A percentile compares a stretch with the other conserved stretches of the same genome.
These are phyloP conservation scores for Neogobius melanostomus DNA, from an alignment of 2,113 vertebrate genomes.

Conservation along the genomic window DNA sequence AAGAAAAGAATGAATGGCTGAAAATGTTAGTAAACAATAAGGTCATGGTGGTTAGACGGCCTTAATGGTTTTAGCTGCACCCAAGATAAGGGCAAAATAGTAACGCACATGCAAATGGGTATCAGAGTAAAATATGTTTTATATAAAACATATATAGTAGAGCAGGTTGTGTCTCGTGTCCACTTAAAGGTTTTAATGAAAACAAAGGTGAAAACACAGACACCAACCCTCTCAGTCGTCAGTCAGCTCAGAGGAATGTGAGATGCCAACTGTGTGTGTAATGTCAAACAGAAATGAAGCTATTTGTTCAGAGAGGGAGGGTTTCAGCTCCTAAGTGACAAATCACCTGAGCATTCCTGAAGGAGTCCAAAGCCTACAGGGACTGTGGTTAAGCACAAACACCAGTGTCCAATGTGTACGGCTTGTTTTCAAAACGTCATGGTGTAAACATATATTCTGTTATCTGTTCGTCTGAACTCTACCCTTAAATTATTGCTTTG, in stretches of 20 bases:
- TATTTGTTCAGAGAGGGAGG: constrained; percentile 17
- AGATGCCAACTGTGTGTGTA: constrained; percentile 28
- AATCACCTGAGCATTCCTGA: neutral
- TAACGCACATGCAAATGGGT: neutral
- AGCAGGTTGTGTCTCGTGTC: neutral
- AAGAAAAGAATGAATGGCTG: constrained; percentile 40
- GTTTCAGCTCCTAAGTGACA: neutral
- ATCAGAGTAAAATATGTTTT: neutral
- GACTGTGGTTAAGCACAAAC: neutral
- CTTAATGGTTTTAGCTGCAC: constrained; percentile 2
- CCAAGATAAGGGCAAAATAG: neutral
- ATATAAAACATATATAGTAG: neutral
- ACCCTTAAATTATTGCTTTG: too few species aligned
- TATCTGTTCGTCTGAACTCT: too few species aligned
- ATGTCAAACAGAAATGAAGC: neutral
- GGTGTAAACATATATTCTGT: too few species aligned
- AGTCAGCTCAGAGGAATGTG: constrained; percentile 59
- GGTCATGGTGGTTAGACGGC: constrained; percentile 8
- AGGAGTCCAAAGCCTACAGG: neutral
- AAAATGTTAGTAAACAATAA: constrained; percentile 55
- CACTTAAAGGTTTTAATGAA: constrained; percentile 30
- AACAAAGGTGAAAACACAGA: constrained; percentile 36
- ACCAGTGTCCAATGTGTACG: neutral
- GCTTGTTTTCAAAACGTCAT: neutral
- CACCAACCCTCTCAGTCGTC: neutral